Base-by-base conservation (phyloP, 2,888 invertebrate species). In the Agrilus biguttatus region DNA sequence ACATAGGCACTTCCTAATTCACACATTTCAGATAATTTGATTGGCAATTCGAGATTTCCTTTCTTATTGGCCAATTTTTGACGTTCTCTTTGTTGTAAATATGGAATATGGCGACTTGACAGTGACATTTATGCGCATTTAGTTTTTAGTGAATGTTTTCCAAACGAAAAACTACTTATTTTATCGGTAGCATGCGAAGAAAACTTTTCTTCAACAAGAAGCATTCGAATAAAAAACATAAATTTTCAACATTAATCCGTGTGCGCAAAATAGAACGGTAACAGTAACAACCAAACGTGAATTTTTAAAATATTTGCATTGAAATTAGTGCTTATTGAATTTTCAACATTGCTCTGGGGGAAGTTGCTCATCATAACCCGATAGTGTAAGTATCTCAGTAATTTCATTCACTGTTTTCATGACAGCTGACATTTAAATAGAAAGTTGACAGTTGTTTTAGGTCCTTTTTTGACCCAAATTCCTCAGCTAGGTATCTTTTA, bases 101-200 rank as follows among this genome's bases (percentile, higher is more conserved):
- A 57, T 58, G 54, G 58, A 62, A 60, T 57, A 61, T 62, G 61
- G 61, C 61, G 53, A 49, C 58, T 52, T 61, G 60, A 60, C 60
- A 62, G 58, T 63, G 61, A 62, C 62, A 61, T 62, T 62, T 63
- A 53, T 63, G 62, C 63, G 63, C 63, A 63, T 63, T 62, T 65
- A 65, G 62, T 63, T 63, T 58, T 55, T 54, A 60, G 55, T 57
- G 56, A 57, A 56, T 50, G 54, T 46, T 21, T 45, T 38, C 41
- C 42, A 45, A 43, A 39, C 35, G 36, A 37, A 43, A 38, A 28
- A 28, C 28, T 28, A 10, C 28, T 28, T 28, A 28, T 28, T 28
- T 28, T 28, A 28, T 28, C 28, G 28, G 28, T 28, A 28, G 28
- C 28, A 28, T 28, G 28, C 28, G 5, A 28, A 28, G 28, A 10